Conservation (phyloP, 2,113 vertebrate genomes). For the Psittacus erithacus region DNA sequence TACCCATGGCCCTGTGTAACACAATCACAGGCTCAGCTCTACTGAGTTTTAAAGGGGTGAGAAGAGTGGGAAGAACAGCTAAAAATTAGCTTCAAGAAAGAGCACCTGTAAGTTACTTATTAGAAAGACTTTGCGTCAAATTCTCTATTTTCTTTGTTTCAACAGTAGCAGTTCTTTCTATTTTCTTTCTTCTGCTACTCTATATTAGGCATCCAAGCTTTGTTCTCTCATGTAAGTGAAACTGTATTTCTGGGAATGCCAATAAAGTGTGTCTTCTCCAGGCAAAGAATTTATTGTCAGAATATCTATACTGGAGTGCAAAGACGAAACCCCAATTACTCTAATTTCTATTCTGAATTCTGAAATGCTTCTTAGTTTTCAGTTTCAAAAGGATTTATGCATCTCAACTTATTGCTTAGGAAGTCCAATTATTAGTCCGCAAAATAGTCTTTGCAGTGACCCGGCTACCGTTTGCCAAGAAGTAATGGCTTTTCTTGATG, state of each 20-base stretch:
- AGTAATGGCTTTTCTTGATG: neutral
- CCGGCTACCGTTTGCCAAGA: neutral
- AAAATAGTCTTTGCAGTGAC: neutral
- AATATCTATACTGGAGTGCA: neutral
- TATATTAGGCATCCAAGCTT: neutral
- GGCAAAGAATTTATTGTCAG: neutral
- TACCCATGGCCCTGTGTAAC: neutral
- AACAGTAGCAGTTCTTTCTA: neutral
- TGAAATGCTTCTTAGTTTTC: neutral
- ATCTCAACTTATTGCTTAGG: neutral
- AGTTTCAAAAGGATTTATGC: neutral
- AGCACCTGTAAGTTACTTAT: neutral
- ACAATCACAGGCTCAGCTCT: neutral
- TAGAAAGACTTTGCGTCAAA: neutral
- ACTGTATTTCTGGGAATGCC: neutral
- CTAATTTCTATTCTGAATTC: neutral
- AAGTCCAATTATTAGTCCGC: neutral
- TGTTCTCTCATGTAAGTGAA: neutral
- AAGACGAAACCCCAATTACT: neutral
- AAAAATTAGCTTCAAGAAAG: neutral
- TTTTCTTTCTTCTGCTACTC: neutral
- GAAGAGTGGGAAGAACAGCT: neutral
- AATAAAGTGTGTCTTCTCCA: neutral
- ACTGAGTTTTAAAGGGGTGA: neutral
- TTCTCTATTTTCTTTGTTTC: neutral